Base-by-base conservation (phyloP, 2,113 vertebrate genomes). In the Rhabdomys dilectus region DNA sequence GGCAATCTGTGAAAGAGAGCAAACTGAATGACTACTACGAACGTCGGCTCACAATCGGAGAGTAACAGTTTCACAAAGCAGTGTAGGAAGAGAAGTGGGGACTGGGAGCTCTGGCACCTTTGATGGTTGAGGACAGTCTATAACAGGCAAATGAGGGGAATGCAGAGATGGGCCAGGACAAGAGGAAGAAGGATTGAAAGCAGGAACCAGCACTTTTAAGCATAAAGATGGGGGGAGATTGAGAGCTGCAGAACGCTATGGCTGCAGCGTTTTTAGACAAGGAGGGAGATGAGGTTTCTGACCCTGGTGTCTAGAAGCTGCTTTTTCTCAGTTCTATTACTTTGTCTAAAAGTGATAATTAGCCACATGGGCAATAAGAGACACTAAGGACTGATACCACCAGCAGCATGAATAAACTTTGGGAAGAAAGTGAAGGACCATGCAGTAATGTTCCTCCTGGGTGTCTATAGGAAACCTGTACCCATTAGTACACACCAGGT, bases 101-200 rank as follows among this genome's bases (percentile, higher is more conserved):
- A 70, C 31, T 73, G 92, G 88, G 76, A 96, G n/a, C 96, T 96
- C 97, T 96, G 95, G 98, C 95, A 58, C 92, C 94, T 97, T 93
- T 96, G 88, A 93, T 82, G 73, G 97, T 95, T 95, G 92, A 95
- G 85, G 91, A 94, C 85, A 91, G 98, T 98, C 95, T 95, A 36
- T 93, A 97, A 95, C 96, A 97, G 77, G 91, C 95, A 94, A 97
- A 97, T 58, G 45, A 92, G 88, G 89, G 87, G 96, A 89, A 93
- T 94, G 39, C 39, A 60, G 93, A 95, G 88, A 77, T 87, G 92
- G 75, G 62, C 80, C 56, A 75, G 88, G 86, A 89, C 42, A 94
- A 84, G 85, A 96, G 91, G 95, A 85, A 97, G 64, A 66, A 78
- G 62, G 93, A 68, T 94, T 89, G 0, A 82, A 56, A 93, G 56